phyloP scores from a whole-genome alignment of 1,140 invertebrate species.

The Lysiphlebus fabarum region DNA sequence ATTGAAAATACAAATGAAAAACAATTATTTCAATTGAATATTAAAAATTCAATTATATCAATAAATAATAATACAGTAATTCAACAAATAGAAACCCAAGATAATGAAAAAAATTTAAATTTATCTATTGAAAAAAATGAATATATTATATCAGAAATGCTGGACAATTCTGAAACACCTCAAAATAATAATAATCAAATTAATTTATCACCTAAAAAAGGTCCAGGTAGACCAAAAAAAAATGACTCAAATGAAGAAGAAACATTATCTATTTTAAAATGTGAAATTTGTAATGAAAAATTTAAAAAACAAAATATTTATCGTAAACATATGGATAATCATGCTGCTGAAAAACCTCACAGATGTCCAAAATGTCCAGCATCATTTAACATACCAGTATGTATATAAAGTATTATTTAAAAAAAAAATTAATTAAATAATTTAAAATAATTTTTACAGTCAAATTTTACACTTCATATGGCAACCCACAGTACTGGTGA shows the following conservation, averaged over 20 bases:
- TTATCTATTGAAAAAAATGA: neutral
- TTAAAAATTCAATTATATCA: constrained; percentile 18
- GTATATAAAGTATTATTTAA: constrained; percentile 20
- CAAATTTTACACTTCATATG: constrained; percentile 63
- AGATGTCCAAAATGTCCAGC: constrained; percentile 60
- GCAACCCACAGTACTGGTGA: constrained; percentile 60
- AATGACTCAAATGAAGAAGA: constrained; percentile 24
- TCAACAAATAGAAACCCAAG: constrained; percentile 19
- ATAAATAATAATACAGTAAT: constrained; percentile 8
- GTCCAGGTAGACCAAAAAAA: constrained; percentile 38
- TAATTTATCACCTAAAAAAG: constrained; percentile 21
- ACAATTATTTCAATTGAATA: constrained; percentile 32
- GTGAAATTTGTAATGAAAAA: constrained; percentile 58
- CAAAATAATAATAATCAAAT: neutral
- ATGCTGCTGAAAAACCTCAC: constrained; percentile 64
- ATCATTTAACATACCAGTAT: constrained; percentile 63
- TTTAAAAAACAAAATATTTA: constrained; percentile 58
- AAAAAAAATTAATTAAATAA: constrained; percentile 40
- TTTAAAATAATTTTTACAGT: constrained; percentile 36
- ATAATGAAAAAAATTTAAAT: neutral
- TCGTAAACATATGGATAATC: constrained; percentile 58
- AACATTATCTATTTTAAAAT: constrained; percentile 36
- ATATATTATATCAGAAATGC: too few species aligned
- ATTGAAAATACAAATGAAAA: constrained; percentile 25
- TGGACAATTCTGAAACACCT: too few species aligned